A percentile compares a stretch with the other conserved stretches of the same genome.
phyloP scores from a whole-genome alignment of 2,888 invertebrate genomes.

The Antitype chi region DNA sequence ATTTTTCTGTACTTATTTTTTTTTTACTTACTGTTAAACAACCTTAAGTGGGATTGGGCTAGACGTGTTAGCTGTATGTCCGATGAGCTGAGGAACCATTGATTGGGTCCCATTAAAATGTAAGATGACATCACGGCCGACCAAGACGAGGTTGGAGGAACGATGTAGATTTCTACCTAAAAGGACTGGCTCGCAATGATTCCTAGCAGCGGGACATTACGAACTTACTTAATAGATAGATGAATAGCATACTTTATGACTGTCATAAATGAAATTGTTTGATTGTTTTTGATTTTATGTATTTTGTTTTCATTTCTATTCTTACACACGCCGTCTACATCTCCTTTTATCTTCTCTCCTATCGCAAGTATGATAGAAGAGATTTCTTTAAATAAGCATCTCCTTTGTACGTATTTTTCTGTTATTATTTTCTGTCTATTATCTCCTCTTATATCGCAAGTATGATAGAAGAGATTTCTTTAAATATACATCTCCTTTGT shows the following conservation, averaged over 20 bases:
- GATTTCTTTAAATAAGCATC: too few relatives aligned
- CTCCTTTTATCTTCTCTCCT: too few relatives aligned
- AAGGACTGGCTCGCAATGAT: background rate
- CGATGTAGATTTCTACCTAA: background rate
- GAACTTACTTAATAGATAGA: background rate
- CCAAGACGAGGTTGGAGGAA: background rate
- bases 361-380: too few relatives aligned
- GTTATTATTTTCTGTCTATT: too few relatives aligned
- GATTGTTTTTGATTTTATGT: too few relatives aligned
- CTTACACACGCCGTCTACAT: too few relatives aligned
- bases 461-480: too few relatives aligned
- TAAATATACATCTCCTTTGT: too few relatives aligned
- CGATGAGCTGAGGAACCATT: background rate
- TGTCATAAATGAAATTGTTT: background rate
- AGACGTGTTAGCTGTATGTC: background rate
- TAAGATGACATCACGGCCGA: background rate
- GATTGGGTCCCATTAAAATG: background rate
- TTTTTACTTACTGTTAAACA: too few relatives aligned
- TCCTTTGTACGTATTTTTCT: too few relatives aligned
- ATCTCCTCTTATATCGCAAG: too few relatives aligned
- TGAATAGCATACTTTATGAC: background rate
- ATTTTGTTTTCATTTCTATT: too few relatives aligned
- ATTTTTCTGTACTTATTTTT: background rate
- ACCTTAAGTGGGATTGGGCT: background rate
- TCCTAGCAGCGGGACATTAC: background rate